phyloP scores from a whole-genome alignment of 2,113 vertebrate species.

The Otocyon megalotis region DNA sequence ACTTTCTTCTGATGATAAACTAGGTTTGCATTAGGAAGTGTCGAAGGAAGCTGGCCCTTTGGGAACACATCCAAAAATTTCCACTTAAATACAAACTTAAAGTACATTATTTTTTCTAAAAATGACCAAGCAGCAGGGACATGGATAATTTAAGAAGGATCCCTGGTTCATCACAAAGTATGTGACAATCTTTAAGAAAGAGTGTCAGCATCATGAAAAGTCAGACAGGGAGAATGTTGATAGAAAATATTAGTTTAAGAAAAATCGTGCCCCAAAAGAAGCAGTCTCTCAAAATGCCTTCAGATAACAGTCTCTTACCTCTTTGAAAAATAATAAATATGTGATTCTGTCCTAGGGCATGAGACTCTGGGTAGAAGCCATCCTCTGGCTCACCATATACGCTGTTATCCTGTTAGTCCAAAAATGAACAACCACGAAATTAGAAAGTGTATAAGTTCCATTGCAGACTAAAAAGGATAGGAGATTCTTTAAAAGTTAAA shows the following conservation, averaged over 20 bases:
- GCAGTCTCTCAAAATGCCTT: neutral
- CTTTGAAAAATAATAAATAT: neutral
- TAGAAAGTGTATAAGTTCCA: neutral
- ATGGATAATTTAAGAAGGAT: neutral
- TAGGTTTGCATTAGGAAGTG: neutral
- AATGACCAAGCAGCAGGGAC: neutral
- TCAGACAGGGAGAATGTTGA: neutral
- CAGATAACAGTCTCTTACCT: neutral
- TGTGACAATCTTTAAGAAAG: neutral
- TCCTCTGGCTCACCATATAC: neutral
- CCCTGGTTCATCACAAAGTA: neutral
- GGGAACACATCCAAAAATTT: neutral
- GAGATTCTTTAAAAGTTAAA: neutral
- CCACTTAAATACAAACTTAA: neutral
- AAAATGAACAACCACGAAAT: neutral
- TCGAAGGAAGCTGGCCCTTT: neutral
- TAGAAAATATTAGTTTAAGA: conserved; percentile 22
- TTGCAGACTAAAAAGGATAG: neutral
- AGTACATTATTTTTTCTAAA: neutral
- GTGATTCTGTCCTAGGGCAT: neutral
- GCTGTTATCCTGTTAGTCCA: neutral
- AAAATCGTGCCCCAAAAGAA: neutral
- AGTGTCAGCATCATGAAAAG: neutral
- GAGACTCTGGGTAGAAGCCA: neutral
- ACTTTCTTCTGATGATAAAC: neutral